These are phyloP conservation scores for Enteromius thamalakanensis DNA, from an alignment of 2,797 vertebrate species.

Conservation along the genomic window DNA sequence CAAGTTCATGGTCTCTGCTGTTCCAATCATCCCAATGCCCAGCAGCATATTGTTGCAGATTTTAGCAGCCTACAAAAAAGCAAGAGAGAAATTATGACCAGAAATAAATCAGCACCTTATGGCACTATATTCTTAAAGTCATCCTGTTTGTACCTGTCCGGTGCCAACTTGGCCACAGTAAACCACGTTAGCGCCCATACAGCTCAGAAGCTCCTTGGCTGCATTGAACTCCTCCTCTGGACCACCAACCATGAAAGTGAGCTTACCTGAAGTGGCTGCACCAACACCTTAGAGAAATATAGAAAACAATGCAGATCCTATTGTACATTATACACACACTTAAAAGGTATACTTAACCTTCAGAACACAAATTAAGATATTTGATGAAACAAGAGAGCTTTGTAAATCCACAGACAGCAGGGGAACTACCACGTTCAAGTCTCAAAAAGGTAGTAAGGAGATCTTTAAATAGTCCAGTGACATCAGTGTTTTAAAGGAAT, in stretches of 20 bases:
- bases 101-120: constrained; percentile 1
- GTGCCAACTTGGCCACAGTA: constrained; percentile 96
- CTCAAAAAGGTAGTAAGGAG: too few species aligned
- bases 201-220: constrained; percentile 89
- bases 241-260: constrained; percentile 99
- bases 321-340: background rate
- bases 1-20: constrained; percentile 96
- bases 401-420: too few species aligned
- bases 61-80: constrained; percentile 88
- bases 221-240: constrained; percentile 94
- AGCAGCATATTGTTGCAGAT: constrained; percentile 99
- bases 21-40: constrained; percentile 98
- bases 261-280: constrained; percentile 92
- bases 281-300: constrained; percentile 85
- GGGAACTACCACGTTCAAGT: too few species aligned
- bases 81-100: constrained; percentile 45
- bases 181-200: constrained; percentile 95
- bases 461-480: too few species aligned
- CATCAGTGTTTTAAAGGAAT: too few species aligned
- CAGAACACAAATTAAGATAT: too few species aligned
- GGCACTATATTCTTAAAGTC: background rate
- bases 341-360: background rate
- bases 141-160: constrained; percentile 84
- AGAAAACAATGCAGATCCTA: background rate
- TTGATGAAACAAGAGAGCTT: too few species aligned